Percentiles rank a stretch among this genome's conserved stretches.
Conservation (phyloP, 2,888 invertebrate species). For the Erpobdella octoculata region DNA sequence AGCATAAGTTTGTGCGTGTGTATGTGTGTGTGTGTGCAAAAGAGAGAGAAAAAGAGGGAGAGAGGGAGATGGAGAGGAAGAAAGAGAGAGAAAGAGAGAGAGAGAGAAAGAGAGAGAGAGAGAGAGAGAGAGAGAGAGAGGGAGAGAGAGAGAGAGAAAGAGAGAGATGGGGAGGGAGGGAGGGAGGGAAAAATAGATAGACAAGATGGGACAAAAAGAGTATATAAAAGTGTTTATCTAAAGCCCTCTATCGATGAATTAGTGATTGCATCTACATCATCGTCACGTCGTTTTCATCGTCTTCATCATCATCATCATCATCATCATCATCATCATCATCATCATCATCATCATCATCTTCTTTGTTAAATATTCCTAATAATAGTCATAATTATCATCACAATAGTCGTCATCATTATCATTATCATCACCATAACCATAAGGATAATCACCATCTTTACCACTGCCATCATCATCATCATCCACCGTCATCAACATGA, state of each 20-base stretch:
- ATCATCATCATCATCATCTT: conserved; percentile 18
- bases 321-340: conserved; percentile 20
- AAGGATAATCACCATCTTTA: neutral
- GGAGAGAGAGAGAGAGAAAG: neutral
- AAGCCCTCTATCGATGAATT: too few relatives aligned
- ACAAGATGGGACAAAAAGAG: neutral
- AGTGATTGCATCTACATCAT: conserved; percentile 13
- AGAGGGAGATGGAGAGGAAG: neutral
- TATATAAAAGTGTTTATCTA: too few relatives aligned
- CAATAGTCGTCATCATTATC: neutral
- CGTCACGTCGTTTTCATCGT: conserved; percentile 1
- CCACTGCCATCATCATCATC: conserved; percentile 30
- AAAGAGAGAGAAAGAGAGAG: neutral
- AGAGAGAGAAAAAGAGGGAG: neutral
- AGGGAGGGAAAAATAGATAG: neutral
- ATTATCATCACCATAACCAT: neutral
- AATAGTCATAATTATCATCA: neutral
- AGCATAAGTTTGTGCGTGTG: neutral
- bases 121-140: neutral
- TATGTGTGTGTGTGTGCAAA: neutral
- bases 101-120: neutral
- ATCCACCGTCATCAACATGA: conserved; percentile 35
- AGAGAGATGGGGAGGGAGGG: neutral
- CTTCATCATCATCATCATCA: conserved; percentile 20
- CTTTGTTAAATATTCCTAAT: neutral